A percentile compares a stretch with the other conserved stretches of the same genome.
Evolutionary conservation across 2,113 vertebrate genomes (phyloP).

Genomic region (Camelus dromedarius): DNA sequence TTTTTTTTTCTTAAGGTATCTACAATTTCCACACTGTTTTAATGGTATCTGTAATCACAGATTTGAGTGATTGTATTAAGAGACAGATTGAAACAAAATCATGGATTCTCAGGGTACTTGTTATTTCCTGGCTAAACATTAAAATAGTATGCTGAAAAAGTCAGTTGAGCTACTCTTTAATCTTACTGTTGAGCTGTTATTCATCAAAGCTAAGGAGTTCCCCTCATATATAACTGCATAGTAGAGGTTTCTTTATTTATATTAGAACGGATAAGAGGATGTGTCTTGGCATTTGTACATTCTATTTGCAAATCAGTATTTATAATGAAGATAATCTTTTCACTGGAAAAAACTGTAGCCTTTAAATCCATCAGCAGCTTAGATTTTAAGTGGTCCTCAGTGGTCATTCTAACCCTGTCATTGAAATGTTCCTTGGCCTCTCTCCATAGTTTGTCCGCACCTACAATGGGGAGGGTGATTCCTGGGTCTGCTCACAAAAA

Average conservation of each 20-base stretch:
- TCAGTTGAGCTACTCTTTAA: neutral
- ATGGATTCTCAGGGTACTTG: neutral
- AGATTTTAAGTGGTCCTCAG: neutral
- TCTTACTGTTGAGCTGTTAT: neutral
- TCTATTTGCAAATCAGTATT: conserved; percentile 42
- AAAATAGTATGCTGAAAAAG: neutral
- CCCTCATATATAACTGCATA: neutral
- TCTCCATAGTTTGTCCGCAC: neutral
- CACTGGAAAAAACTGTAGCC: neutral
- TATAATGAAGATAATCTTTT: conserved; percentile 8
- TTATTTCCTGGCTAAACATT: conserved; percentile 25
- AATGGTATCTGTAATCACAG: neutral
- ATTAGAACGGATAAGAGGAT: neutral
- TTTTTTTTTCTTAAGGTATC: conserved; percentile 33
- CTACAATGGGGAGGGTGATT: neutral
- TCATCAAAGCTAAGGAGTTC: neutral
- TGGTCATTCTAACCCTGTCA: neutral
- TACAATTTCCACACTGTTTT: neutral
- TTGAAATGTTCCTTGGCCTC: neutral
- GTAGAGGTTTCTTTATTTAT: neutral
- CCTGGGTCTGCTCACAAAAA: neutral
- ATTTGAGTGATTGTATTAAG: neutral
- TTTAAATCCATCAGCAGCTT: conserved; percentile 46
- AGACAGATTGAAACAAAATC: conserved; percentile 2
- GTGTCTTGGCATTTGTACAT: conserved; percentile 28